Conservation (phyloP, 2,113 vertebrate species). For the Dromiciops gliroides region DNA sequence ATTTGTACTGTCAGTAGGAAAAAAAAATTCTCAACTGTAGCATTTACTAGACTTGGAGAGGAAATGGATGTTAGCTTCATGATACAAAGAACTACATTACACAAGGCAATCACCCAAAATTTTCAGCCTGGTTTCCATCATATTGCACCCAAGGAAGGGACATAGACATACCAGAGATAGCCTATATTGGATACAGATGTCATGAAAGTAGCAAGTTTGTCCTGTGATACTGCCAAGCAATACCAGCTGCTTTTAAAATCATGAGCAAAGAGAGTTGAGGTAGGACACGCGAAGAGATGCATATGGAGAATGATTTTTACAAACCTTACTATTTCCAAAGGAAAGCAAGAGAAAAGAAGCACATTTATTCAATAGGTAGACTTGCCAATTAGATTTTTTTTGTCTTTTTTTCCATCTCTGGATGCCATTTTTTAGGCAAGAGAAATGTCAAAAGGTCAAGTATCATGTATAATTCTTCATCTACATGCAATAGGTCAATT, state of each 20-base stretch:
- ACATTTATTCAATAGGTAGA: constrained; percentile 54
- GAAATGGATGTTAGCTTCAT: constrained; percentile 61
- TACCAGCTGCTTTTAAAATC: constrained; percentile 76
- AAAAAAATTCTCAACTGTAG: constrained; percentile 61
- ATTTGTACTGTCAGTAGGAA: constrained; percentile 57
- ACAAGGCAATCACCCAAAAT: constrained; percentile 58
- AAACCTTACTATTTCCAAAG: constrained; percentile 72
- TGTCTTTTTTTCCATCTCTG: not conserved
- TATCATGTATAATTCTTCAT: not conserved
- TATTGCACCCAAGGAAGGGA: constrained; percentile 56
- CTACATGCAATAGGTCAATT: not conserved
- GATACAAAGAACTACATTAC: constrained; percentile 54
- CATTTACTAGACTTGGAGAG: constrained; percentile 73
- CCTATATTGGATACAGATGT: constrained; percentile 76
- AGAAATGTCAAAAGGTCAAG: not conserved
- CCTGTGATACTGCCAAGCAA: constrained; percentile 15
- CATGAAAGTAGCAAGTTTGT: constrained; percentile 45
- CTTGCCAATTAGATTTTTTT: constrained; percentile 42
- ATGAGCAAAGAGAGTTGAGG: constrained; percentile 59
- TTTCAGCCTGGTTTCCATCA: constrained; percentile 72
- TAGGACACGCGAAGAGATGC: constrained; percentile 65
- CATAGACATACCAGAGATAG: constrained; percentile 68
- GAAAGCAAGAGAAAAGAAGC: constrained; percentile 66
- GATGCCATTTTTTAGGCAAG: constrained; percentile 10
- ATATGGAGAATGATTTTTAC: constrained; percentile 70